A percentile compares a stretch with the other conserved stretches of the same genome.
Conservation (phyloP, 1,140 invertebrate genomes). For the Epicauta chinensis region DNA sequence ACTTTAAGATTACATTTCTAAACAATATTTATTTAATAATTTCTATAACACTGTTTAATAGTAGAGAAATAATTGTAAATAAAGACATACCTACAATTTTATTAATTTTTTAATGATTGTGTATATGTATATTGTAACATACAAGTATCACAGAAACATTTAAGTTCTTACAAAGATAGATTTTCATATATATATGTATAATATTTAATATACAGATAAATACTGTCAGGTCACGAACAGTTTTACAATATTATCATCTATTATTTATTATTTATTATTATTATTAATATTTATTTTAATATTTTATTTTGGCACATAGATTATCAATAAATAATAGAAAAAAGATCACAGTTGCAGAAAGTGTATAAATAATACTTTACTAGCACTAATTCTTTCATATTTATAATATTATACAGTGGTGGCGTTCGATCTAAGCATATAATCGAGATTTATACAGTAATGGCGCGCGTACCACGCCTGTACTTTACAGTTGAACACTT, state of each 20-base stretch:
- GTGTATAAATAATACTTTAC: neutral
- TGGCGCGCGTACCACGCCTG: too few species aligned
- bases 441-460: too few species aligned
- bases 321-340: constrained; percentile 16
- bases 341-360: constrained; percentile 19
- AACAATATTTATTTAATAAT: too few species aligned
- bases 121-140: constrained; percentile 16
- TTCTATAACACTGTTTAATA: too few species aligned
- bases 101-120: constrained; percentile 8
- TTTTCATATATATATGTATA: constrained; percentile 1
- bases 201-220: constrained; percentile 10
- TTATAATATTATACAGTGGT: too few species aligned
- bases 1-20: too few species aligned
- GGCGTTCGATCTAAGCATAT: too few species aligned
- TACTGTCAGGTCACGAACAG: constrained; percentile 16
- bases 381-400: too few species aligned
- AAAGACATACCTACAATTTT: constrained; percentile 11
- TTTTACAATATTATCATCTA: constrained; percentile 3
- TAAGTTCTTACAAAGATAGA: constrained; percentile 19
- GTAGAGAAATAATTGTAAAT: constrained; percentile 13
- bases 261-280: neutral
- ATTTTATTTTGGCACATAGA: constrained; percentile 13
- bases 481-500: too few species aligned
- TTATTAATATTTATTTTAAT: neutral
- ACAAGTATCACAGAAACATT: constrained; percentile 19